Percentiles rank a stretch among this genome's conserved stretches.
phyloP scores from a whole-genome alignment of 2,113 vertebrate genomes.

The Heterocephalus glaber region DNA sequence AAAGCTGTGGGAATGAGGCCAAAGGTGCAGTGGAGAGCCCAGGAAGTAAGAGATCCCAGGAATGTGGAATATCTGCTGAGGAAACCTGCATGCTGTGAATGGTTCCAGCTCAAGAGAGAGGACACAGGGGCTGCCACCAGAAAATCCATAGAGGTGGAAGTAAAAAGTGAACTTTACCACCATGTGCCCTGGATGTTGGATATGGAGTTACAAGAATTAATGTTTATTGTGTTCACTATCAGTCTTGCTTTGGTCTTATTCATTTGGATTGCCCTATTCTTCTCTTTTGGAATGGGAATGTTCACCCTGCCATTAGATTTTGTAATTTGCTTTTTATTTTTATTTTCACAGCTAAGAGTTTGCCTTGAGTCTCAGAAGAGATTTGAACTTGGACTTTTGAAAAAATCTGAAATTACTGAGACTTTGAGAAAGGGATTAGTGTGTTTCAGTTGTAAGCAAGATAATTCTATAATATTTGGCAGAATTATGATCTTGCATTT shows the following conservation, averaged over 20 bases:
- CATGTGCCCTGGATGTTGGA: not conserved
- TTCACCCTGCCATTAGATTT: not conserved
- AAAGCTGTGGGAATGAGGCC: not conserved
- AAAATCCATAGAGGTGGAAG: not conserved
- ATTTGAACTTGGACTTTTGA: not conserved
- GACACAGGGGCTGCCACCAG: not conserved
- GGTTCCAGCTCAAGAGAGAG: not conserved
- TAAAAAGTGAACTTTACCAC: not conserved
- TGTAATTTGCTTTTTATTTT: not conserved
- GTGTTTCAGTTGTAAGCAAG: not conserved
- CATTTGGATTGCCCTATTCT: not conserved
- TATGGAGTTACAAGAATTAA: not conserved
- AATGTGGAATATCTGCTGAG: not conserved
- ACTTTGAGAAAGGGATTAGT: not conserved
- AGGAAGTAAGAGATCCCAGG: not conserved
- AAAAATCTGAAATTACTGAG: not conserved
- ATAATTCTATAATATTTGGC: not conserved
- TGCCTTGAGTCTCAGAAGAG: not conserved
- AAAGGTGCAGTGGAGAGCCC: not conserved
- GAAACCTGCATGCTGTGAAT: not conserved
- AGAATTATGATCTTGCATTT: not conserved
- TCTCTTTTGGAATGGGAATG: not conserved
- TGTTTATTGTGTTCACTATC: not conserved
- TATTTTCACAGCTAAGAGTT: not conserved
- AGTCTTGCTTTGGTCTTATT: not conserved